Evolutionary conservation across 2,888 invertebrate species (phyloP).

Genomic region (Drosophila greeni): DNA sequence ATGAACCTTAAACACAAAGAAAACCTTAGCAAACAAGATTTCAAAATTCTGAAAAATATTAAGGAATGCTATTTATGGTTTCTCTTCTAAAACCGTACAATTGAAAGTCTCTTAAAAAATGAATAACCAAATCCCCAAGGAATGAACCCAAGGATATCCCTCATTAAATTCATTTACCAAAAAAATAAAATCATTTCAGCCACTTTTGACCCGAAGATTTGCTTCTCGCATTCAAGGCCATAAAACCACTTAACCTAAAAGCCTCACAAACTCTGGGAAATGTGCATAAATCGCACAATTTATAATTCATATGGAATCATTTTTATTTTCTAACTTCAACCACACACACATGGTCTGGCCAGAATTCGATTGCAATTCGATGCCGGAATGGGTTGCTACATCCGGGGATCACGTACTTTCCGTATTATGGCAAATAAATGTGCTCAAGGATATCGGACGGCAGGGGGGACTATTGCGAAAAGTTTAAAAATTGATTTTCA

Average conservation of each 20-base stretch:
- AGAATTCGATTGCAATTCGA: constrained; percentile 51
- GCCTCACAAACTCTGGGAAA: constrained; percentile 45
- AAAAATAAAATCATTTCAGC: background rate
- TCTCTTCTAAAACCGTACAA: background rate
- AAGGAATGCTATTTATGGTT: background rate
- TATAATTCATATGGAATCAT: constrained; percentile 71
- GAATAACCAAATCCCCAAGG: background rate
- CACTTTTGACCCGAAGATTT: constrained; percentile 18
- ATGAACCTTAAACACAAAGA: background rate
- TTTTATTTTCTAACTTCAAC: constrained; percentile 39
- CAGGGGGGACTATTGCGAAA: constrained; percentile 59
- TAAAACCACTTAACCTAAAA: constrained; percentile 73
- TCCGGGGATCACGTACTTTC: constrained; percentile 57
- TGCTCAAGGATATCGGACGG: constrained; percentile 58
- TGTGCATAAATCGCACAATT: constrained; percentile 69
- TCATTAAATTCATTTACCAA: constrained; percentile 11
- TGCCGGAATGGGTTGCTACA: constrained; percentile 12
- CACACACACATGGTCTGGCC: constrained; percentile 16
- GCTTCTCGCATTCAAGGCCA: constrained; percentile 29
- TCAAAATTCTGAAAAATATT: background rate
- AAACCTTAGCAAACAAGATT: background rate
- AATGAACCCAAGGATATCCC: background rate
- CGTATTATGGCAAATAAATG: constrained; percentile 76
- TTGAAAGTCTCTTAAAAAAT: background rate
- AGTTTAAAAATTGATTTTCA: constrained; percentile 74